Conservation (phyloP, 2,888 invertebrate genomes). For the Cybosia mesomella region DNA sequence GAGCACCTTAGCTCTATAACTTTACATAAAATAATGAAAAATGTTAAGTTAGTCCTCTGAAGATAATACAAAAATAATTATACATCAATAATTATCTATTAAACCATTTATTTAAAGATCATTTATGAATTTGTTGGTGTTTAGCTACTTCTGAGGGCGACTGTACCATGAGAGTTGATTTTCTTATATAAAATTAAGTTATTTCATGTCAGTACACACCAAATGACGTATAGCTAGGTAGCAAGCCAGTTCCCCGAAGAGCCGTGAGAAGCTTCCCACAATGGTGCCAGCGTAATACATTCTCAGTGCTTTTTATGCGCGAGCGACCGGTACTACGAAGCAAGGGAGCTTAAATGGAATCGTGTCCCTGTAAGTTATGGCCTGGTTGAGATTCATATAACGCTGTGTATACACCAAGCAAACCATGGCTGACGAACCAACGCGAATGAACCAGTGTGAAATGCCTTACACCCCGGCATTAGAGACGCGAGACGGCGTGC, state of each 20-base stretch:
- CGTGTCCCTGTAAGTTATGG: slow-evolving; percentile 39
- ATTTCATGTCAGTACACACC: slow-evolving; percentile 27
- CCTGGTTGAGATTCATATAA: slow-evolving; percentile 34
- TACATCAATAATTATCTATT: too few species aligned
- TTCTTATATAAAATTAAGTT: slow-evolving; percentile 13
- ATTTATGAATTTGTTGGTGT: too few species aligned
- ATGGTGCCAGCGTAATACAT: slow-evolving; percentile 64
- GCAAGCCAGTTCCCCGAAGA: slow-evolving; percentile 45
- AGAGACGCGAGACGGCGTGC: too few species aligned
- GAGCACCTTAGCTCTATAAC: too few species aligned
- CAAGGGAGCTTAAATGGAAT: slow-evolving; percentile 42
- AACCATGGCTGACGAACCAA: too few species aligned
- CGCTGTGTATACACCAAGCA: neutral
- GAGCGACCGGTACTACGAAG: slow-evolving; percentile 48
- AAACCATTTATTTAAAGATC: too few species aligned
- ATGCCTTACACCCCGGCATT: too few species aligned
- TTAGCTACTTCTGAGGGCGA: too few species aligned
- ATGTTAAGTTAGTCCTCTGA: too few species aligned
- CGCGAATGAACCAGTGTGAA: too few species aligned
- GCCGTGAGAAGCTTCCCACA: slow-evolving; percentile 78
- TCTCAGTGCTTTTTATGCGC: slow-evolving; percentile 51
- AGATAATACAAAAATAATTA: too few species aligned
- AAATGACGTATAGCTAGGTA: slow-evolving; percentile 40
- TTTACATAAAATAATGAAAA: too few species aligned
- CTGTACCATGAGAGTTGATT: neutral